Conservation (phyloP, 2,888 invertebrate genomes). For the Sabatieria punctata region DNA sequence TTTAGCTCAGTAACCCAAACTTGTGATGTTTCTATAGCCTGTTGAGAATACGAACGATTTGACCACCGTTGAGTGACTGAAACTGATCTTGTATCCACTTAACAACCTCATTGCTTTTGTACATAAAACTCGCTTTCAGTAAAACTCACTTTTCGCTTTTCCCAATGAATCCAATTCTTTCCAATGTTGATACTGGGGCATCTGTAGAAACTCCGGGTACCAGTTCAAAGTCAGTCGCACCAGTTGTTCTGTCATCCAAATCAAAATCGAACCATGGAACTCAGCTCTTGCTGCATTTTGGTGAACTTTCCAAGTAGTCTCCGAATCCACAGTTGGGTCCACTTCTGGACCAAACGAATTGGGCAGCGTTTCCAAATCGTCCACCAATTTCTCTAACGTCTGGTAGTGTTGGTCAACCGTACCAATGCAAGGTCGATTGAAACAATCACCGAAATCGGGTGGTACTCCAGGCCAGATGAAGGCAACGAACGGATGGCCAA, state of each 20-base stretch:
- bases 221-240: too few species aligned
- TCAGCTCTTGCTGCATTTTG: background rate
- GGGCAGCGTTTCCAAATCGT: background rate
- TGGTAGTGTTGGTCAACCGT: background rate
- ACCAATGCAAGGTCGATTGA: background rate
- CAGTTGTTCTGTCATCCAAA: too few species aligned
- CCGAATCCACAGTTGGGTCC: background rate
- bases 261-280: background rate
- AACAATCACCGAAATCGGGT: constrained; percentile 1
- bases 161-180: too few species aligned
- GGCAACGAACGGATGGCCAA: background rate
- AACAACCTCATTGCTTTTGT: too few species aligned
- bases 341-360: background rate
- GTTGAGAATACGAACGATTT: background rate
- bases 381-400: background rate
- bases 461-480: background rate
- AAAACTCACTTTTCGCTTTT: too few species aligned
- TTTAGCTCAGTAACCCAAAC: background rate
- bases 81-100: background rate
- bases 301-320: background rate
- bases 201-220: too few species aligned
- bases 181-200: too few species aligned
- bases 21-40: background rate
- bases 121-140: too few species aligned
- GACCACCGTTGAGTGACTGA: background rate